Percentiles rank a stretch among this genome's conserved stretches.
phyloP scores from a whole-genome alignment of 2,797 vertebrate genomes.

The Dipus sagitta region DNA sequence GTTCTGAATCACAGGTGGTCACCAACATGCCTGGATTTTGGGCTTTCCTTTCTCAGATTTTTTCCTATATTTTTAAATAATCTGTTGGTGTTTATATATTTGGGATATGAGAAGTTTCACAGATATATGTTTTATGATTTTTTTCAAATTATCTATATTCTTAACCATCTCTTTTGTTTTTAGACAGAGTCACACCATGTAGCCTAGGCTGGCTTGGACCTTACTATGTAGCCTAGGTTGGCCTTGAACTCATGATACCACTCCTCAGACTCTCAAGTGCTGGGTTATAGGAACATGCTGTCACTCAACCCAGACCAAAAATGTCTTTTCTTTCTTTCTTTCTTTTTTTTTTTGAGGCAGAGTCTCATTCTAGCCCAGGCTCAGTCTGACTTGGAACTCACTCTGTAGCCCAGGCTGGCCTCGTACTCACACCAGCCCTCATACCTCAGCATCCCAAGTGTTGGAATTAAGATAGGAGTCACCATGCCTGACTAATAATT shows the following conservation, averaged over 20 bases:
- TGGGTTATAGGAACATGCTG: too few species aligned
- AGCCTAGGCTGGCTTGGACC: background rate
- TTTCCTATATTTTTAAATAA: background rate
- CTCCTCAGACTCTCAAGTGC: background rate
- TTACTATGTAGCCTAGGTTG: background rate
- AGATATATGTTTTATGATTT: conserved; percentile 9
- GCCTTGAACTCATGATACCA: background rate
- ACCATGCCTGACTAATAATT: too few species aligned
- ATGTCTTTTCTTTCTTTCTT: background rate
- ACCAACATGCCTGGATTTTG: background rate
- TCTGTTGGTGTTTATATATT: conserved; percentile 15
- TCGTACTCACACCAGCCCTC: too few species aligned
- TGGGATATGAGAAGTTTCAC: conserved; percentile 14
- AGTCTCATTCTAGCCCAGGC: too few species aligned
- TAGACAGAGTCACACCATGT: background rate
- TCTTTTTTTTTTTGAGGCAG: too few species aligned
- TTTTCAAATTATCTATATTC: conserved; percentile 17
- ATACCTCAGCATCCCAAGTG: too few species aligned
- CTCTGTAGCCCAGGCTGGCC: too few species aligned
- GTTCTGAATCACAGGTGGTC: background rate
- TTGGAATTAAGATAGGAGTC: too few species aligned
- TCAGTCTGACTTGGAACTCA: too few species aligned
- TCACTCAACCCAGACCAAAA: background rate
- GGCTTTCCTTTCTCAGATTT: background rate
- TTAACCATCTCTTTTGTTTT: background rate